Evolutionary conservation across 1,140 invertebrate species (phyloP).

Genomic region (Drosophila sturtevanti): DNA sequence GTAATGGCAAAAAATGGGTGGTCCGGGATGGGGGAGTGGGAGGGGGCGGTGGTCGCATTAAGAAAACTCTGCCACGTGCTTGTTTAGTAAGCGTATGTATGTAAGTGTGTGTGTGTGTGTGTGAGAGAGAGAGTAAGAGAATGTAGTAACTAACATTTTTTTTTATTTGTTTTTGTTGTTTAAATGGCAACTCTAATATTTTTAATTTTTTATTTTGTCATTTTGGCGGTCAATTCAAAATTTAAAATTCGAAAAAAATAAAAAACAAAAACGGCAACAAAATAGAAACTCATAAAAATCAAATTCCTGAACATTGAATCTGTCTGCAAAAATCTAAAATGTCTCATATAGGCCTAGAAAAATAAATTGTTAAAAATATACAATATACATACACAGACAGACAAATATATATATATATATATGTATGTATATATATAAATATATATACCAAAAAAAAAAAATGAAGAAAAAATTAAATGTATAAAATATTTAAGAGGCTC

Average conservation of each 20-base stretch:
- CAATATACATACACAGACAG: not conserved
- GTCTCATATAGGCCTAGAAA: conserved; percentile 19
- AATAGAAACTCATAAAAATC: conserved; percentile 14
- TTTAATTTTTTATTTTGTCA: conserved; percentile 8
- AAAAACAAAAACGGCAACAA: too few species aligned
- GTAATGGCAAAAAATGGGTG: not conserved
- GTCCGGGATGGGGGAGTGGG: not conserved
- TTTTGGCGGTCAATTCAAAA: conserved; percentile 56
- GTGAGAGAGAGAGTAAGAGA: too few species aligned
- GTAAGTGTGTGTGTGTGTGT: conserved; percentile 22
- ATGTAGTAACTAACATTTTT: not conserved
- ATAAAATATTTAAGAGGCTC: not conserved
- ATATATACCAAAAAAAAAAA: not conserved
- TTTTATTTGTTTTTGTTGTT: conserved; percentile 7
- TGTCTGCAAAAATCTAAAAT: conserved; percentile 10
- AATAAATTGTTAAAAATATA: conserved; percentile 11
- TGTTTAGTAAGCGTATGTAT: conserved; percentile 1
- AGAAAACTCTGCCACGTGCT: not conserved
- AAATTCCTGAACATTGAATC: conserved; percentile 22
- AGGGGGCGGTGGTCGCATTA: not conserved
- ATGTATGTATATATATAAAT: not conserved
- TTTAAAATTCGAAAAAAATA: conserved; percentile 27
- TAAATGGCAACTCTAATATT: not conserved
- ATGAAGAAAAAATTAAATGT: not conserved
- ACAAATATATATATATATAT: not conserved